Percentiles rank a stretch among this genome's conserved stretches.
phyloP scores from a whole-genome alignment of 1,140 invertebrate genomes.

The Drosophila burlai region DNA sequence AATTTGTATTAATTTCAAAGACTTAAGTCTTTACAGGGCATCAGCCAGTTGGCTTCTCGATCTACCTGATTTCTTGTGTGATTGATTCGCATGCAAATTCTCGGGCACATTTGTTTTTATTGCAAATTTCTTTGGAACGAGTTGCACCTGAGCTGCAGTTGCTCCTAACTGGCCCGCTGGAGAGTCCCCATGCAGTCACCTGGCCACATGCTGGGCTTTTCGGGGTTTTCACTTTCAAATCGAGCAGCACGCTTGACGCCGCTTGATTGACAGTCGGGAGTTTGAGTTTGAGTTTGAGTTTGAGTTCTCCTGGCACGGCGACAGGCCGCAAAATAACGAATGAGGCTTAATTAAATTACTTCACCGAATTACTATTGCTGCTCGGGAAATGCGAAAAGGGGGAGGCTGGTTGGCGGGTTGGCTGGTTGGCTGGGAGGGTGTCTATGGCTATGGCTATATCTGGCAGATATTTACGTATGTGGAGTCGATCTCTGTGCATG shows the following conservation, averaged over 20 bases:
- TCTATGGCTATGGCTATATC: constrained; percentile 16
- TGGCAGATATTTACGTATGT: constrained; percentile 30
- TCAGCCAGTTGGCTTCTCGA: background rate
- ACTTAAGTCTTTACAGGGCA: constrained; percentile 23
- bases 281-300: constrained; percentile 26
- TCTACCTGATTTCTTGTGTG: constrained; percentile 15
- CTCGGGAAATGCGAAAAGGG: background rate
- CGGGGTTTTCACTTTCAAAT: constrained; percentile 76
- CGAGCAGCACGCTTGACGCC: constrained; percentile 50
- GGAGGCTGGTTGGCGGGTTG: background rate
- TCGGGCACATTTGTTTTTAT: constrained; percentile 67
- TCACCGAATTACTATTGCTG: constrained; percentile 39
- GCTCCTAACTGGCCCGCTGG: constrained; percentile 10
- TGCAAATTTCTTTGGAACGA: constrained; percentile 62
- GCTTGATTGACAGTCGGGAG: constrained; percentile 69
- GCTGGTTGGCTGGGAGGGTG: background rate
- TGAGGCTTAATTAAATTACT: constrained; percentile 73
- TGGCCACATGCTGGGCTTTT: constrained; percentile 47
- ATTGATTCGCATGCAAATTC: constrained; percentile 73
- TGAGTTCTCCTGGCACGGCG: constrained; percentile 52
- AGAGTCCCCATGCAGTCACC: constrained; percentile 4
- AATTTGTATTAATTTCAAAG: too few relatives aligned
- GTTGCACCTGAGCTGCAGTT: constrained; percentile 42
- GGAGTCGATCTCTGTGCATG: constrained; percentile 72
- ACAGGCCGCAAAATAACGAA: constrained; percentile 46